Evolutionary conservation across 2,888 invertebrate species (phyloP).

Genomic region (Rhodophaea formosa): DNA sequence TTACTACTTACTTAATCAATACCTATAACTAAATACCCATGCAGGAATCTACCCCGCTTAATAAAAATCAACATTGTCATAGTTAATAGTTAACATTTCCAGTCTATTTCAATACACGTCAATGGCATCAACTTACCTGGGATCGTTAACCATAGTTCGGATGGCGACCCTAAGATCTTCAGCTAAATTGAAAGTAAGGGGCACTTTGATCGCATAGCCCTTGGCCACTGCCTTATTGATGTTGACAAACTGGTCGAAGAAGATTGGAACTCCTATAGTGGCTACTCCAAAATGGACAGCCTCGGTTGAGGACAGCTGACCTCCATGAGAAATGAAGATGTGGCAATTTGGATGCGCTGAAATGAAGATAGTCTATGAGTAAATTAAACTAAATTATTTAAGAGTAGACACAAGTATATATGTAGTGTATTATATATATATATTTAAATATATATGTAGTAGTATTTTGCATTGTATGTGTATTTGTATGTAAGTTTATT

Average conservation of each 20-base stretch:
- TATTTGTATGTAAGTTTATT: too few species aligned
- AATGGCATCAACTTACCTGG: constrained; percentile 37
- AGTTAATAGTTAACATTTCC: too few species aligned
- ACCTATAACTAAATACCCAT: too few species aligned
- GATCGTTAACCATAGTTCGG: constrained; percentile 39
- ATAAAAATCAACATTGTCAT: too few species aligned
- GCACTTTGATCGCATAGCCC: constrained; percentile 46
- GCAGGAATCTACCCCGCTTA: too few species aligned
- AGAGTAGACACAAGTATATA: too few species aligned
- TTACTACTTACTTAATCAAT: too few species aligned
- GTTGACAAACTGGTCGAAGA: constrained; percentile 53
- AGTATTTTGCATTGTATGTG: too few species aligned
- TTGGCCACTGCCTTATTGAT: constrained; percentile 42
- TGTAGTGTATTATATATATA: too few species aligned
- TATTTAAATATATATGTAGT: too few species aligned
- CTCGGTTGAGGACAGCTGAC: constrained; percentile 51
- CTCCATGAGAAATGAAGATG: constrained; percentile 55
- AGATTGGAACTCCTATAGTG: constrained; percentile 53
- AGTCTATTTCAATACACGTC: background rate
- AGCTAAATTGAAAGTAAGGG: constrained; percentile 37
- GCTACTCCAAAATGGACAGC: constrained; percentile 50
- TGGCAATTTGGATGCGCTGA: constrained; percentile 56
- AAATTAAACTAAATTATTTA: too few species aligned
- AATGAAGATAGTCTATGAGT: too few species aligned
- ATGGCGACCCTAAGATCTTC: constrained; percentile 44